Percentiles rank a stretch among this genome's conserved stretches.
These are phyloP conservation scores for Sebastes steindachneri DNA, from an alignment of 2,797 vertebrate species.

Conservation along the genomic window DNA sequence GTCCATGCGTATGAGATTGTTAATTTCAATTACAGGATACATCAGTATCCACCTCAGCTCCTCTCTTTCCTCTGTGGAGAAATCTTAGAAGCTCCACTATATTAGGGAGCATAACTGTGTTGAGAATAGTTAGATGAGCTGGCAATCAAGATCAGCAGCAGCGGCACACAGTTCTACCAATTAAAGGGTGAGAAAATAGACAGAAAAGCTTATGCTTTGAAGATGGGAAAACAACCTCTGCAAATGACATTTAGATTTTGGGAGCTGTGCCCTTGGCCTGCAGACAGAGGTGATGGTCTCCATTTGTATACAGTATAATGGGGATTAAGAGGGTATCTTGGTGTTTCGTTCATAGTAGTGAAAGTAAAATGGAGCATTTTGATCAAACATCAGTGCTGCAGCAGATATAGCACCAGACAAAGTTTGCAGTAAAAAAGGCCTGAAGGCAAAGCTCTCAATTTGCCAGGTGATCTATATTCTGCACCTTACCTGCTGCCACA, in stretches of 20 bases:
- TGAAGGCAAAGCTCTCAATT: conserved; percentile 26
- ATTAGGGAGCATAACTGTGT: conserved; percentile 47
- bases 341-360: conserved; percentile 3
- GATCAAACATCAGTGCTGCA: conserved; percentile 1
- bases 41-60: conserved; percentile 65
- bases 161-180: background rate
- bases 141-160: conserved; percentile 32
- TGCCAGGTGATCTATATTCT: conserved; percentile 40
- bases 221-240: conserved; percentile 1
- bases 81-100: conserved; percentile 50
- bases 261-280: conserved; percentile 5
- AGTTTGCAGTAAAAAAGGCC: conserved; percentile 24
- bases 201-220: conserved; percentile 1
- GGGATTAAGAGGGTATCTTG: background rate
- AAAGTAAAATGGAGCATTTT: conserved; percentile 12
- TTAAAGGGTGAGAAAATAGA: conserved; percentile 5
- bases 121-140: conserved; percentile 36
- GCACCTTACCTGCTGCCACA: conserved; percentile 2
- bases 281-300: background rate
- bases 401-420: conserved; percentile 11
- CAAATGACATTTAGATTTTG: conserved; percentile 23
- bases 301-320: background rate
- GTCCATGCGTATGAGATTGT: conserved; percentile 66
- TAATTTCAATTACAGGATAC: conserved; percentile 75
- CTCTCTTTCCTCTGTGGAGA: conserved; percentile 55